Base-by-base conservation (phyloP, 1,140 invertebrate species). In the Eriocheir sinensis region DNA sequence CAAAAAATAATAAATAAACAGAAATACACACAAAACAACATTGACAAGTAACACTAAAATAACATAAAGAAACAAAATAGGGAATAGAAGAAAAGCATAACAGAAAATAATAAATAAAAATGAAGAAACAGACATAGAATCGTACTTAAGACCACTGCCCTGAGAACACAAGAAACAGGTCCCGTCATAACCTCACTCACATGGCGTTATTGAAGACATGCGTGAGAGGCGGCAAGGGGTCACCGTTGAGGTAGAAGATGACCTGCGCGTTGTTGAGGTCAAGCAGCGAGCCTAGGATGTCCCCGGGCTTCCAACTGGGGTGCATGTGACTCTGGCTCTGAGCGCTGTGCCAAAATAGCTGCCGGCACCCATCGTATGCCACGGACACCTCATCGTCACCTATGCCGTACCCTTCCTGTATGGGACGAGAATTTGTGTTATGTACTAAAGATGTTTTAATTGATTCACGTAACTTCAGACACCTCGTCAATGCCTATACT, bases 391-490 rank as follows among this genome's bases (percentile, higher is more conserved):
- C 97, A 97, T 99, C 99, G 96, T 99, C 99, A 44, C 99, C 99
- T 95, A 99, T 99, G n/a, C 99, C 99, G 97, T 98, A 99, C 3
- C 99, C 99, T 97, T 99, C 99, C 98, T 99, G 94, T 0, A 96
- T n/a, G n/a, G n/a, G n/a, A n/a, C n/a, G n/a, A n/a, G n/a, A n/a
- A n/a, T n/a, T n/a, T n/a, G n/a, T n/a, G n/a, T n/a, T n/a, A n/a
- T n/a, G n/a, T n/a, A n/a, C n/a, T n/a, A n/a, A n/a, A n/a, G n/a
- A n/a, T n/a, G n/a, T n/a, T n/a, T n/a, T n/a, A n/a, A n/a, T n/a
- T n/a, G n/a, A n/a, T n/a, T n/a, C n/a, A n/a, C n/a, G n/a, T n/a
- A n/a, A n/a, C n/a, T n/a, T n/a, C n/a, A n/a, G n/a, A n/a, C n/a
- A n/a, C n/a, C n/a, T n/a, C n/a, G n/a, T n/a, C n/a, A n/a, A n/a